Base-by-base conservation (phyloP, 2,888 invertebrate genomes). In the Cheilosia urbana region DNA sequence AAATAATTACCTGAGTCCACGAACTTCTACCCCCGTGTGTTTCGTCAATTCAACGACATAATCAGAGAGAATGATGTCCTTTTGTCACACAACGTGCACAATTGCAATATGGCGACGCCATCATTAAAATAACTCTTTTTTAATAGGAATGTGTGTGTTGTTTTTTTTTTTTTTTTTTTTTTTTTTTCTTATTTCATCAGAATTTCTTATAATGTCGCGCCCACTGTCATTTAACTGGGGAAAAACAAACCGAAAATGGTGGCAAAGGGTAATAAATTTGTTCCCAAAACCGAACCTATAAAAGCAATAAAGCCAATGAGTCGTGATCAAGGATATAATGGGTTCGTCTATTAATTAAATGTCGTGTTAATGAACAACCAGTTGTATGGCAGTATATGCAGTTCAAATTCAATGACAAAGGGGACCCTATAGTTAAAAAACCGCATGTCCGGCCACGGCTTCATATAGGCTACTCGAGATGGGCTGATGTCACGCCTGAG, bases 21-120 rank as follows among this genome's bases (percentile, higher is more conserved):
- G 85, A 79, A 75, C 62, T 30, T 34, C 13, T 4, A 45, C 66
- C 65, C 53, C 66, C 81, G 62, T 47, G 73, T 78, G 63, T 78
- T 62, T 51, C 65, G 66, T 72, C 11, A 72, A 71, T 62, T 63
- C 85, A 81, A 85, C 76, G 81, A 85, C 81, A 85, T 85, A 85
- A 85, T 85, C 76, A 81, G 57, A 51, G 71, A 81, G 85, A 85
- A 81, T 85, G 81, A 85, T 85, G 85, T 85, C 85, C 76, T 81
- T 68, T 85, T 66, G 85, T 85, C 85, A 85, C 85, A 85, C 85
- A 72, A 85, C 47, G 34, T 49, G 24, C 40, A 37, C 45, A 45
- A 47, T 60, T 21, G 60, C 81, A 85, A 85, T 77, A 85, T 85
- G 85, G 85, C 85, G 85, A 68, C 85, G 85, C 15, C 40, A 55